A percentile compares a stretch with the other conserved stretches of the same genome.
These are phyloP conservation scores for Felis chaus DNA, from an alignment of 2,113 vertebrate genomes.

Conservation along the genomic window DNA sequence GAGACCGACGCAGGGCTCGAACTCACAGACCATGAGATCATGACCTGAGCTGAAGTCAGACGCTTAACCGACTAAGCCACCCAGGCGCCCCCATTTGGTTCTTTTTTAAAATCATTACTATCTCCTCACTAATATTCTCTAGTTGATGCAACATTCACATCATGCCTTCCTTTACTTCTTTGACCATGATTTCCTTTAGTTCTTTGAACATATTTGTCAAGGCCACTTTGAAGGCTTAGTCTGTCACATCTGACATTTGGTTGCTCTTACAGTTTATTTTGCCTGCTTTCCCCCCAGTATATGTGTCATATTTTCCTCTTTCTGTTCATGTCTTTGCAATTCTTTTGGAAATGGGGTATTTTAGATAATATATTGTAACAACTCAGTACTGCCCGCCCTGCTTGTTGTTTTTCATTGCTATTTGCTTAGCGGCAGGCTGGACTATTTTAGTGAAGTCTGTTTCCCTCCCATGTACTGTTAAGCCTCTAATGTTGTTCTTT, in stretches of 20 bases:
- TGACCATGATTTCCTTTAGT: not conserved
- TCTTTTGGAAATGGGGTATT: not conserved
- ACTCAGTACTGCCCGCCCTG: not conserved
- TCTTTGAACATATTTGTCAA: not conserved
- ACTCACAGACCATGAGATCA: too few relatives aligned
- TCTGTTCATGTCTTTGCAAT: not conserved
- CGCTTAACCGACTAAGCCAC: too few relatives aligned
- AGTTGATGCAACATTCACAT: too few relatives aligned
- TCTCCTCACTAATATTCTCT: not conserved
- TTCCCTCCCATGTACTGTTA: not conserved
- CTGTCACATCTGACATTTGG: not conserved
- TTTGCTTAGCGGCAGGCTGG: not conserved
- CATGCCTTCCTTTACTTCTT: not conserved
- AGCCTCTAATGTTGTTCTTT: not conserved
- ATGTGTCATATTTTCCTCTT: not conserved
- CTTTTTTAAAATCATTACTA: not conserved
- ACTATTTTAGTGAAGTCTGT: not conserved
- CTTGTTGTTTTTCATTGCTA: not conserved
- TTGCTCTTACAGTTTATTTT: not conserved
- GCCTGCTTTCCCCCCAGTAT: not conserved
- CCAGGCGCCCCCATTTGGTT: not conserved
- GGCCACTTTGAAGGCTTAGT: not conserved
- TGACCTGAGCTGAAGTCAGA: too few relatives aligned
- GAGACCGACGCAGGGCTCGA: fast-evolving
- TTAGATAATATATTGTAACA: not conserved